These are phyloP conservation scores for Botia almorhae DNA, from an alignment of 2,797 vertebrate species.

Conservation along the genomic window DNA sequence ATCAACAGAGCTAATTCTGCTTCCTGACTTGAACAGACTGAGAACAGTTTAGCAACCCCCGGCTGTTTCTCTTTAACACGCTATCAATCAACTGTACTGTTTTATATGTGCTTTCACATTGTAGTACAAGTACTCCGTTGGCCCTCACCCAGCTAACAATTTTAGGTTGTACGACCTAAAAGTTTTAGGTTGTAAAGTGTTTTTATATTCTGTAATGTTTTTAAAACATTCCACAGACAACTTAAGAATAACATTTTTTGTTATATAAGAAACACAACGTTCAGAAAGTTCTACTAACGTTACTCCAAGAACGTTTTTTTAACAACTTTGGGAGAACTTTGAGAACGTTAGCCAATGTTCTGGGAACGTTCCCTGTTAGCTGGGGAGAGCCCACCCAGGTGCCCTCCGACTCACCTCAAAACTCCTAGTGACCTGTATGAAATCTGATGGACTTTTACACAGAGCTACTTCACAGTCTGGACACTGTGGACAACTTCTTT, in stretches of 20 bases:
- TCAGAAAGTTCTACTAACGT: no score
- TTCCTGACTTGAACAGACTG: slow-evolving; percentile 44
- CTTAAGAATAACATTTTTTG: no score
- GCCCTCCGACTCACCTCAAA: slow-evolving; percentile 48
- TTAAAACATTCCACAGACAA: no score
- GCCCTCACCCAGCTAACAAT: slow-evolving; percentile 8
- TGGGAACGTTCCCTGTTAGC: no score
- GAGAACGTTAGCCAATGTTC: no score
- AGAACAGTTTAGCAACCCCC: slow-evolving; percentile 10
- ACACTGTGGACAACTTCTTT: slow-evolving; percentile 34
- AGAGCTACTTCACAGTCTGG: slow-evolving; percentile 41
- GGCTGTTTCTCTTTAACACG: slow-evolving; percentile 16
- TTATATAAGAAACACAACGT: no score
- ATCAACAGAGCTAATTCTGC: slow-evolving; percentile 59
- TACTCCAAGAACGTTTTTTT: no score
- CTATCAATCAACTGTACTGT: slow-evolving; percentile 35
- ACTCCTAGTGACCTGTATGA: slow-evolving; percentile 54
- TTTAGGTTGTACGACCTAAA: no score
- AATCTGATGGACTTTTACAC: slow-evolving; percentile 51
- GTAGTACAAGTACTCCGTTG: slow-evolving; percentile 32
- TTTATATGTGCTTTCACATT: slow-evolving; percentile 25
- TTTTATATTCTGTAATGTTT: no score
- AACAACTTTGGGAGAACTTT: no score
- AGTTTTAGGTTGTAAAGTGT: no score
- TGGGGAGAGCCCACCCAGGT: slow-evolving; percentile 23